Conservation (phyloP, 2,113 vertebrate genomes). For the Leiothrix lutea region DNA sequence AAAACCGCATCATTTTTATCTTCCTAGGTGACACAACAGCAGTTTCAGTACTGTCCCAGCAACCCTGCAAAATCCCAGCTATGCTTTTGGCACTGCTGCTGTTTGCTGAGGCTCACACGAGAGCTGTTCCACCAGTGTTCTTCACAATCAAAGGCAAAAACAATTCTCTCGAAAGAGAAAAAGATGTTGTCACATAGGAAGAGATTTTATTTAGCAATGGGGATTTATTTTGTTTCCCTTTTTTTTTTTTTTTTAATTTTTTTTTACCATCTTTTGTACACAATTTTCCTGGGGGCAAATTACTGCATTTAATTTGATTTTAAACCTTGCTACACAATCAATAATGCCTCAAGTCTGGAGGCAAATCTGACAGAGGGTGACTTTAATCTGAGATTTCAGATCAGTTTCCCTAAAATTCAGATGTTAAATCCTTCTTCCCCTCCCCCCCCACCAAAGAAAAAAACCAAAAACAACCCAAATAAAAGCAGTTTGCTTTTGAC, state of each 20-base stretch:
- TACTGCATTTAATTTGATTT: neutral
- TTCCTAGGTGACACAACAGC: neutral
- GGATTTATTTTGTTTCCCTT: neutral
- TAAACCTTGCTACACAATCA: neutral
- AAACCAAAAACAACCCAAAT: neutral
- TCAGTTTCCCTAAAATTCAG: neutral
- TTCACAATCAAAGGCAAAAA: neutral
- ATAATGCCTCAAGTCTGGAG: neutral
- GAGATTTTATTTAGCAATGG: neutral
- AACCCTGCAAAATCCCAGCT: neutral
- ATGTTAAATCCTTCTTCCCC: neutral
- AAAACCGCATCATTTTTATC: neutral
- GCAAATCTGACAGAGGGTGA: neutral
- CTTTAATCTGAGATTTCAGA: neutral
- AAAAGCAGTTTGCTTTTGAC: neutral
- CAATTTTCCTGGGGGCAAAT: neutral
- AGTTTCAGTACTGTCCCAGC: neutral
- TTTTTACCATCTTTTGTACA: neutral
- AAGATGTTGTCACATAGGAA: neutral
- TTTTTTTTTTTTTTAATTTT: neutral
- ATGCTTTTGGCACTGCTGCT: neutral
- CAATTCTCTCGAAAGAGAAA: neutral
- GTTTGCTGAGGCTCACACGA: neutral
- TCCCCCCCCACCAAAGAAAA: rapidly evolving
- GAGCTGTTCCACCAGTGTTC: neutral